Evolutionary conservation across 35 echinoderm and acorn worm genomes (phyloP).

Genomic region (Diadema setosum): DNA sequence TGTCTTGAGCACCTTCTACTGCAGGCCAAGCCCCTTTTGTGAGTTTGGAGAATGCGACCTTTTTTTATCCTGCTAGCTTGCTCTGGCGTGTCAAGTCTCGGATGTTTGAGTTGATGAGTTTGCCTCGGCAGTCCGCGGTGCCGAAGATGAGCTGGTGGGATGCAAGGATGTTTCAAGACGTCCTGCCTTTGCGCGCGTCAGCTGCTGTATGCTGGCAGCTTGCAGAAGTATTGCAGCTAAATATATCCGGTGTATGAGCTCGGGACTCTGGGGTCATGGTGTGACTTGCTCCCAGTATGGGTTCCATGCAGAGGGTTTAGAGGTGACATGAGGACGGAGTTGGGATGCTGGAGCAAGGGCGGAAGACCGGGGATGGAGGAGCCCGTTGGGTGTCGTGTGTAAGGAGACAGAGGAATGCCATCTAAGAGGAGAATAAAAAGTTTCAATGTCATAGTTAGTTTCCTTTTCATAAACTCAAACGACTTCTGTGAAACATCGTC

Average conservation of each 20-base stretch:
- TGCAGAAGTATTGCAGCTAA: neutral
- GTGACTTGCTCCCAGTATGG: neutral
- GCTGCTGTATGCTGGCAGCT: neutral
- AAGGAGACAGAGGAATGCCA: neutral
- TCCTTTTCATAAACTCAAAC: neutral
- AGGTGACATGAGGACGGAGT: neutral
- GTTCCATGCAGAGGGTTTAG: neutral
- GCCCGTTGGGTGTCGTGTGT: neutral
- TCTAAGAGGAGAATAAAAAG: neutral
- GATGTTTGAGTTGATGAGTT: neutral
- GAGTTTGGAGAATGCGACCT: neutral
- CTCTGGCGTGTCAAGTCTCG: neutral
- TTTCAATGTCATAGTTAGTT: neutral
- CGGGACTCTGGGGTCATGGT: neutral
- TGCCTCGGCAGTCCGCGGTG: neutral
- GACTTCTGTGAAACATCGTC: neutral
- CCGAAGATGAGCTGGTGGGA: neutral
- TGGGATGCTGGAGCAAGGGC: neutral
- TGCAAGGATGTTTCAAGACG: neutral
- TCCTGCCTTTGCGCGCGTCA: neutral
- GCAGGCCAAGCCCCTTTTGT: neutral
- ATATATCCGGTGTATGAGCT: neutral
- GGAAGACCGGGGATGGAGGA: neutral
- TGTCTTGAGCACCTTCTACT: neutral
- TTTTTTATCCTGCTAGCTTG: neutral